These are phyloP conservation scores for Xestobium rufovillosum DNA, from an alignment of 2,888 invertebrate species.

Conservation along the genomic window DNA sequence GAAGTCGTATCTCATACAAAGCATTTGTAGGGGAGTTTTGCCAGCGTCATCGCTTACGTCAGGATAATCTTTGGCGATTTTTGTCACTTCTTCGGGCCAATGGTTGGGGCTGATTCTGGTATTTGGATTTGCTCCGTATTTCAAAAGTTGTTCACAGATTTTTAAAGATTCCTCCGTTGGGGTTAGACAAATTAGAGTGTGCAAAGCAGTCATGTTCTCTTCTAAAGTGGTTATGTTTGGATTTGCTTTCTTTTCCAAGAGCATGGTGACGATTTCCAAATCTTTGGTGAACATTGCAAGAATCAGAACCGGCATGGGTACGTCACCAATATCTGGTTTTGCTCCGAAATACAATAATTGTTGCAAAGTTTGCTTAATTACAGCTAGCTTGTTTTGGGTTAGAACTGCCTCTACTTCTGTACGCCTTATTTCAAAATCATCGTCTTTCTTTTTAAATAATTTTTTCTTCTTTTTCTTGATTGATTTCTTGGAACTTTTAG, in stretches of 20 bases:
- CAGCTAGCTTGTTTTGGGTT: conserved; percentile 16
- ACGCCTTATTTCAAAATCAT: too few relatives aligned
- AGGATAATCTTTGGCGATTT: conserved; percentile 17
- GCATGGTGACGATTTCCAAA: conserved; percentile 24
- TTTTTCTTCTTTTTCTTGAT: conserved; percentile 9
- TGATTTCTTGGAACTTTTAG: conserved; percentile 6
- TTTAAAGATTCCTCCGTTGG: conserved; percentile 23
- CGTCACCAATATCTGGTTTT: conserved; percentile 33
- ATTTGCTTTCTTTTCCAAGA: conserved; percentile 31
- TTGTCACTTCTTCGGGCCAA: conserved; percentile 30
- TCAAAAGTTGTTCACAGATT: conserved; percentile 29
- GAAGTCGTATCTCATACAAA: conserved; percentile 37
- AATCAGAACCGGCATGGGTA: conserved; percentile 35
- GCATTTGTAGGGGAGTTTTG: conserved; percentile 37
- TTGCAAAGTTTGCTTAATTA: conserved; percentile 28
- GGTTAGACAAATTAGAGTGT: conserved; percentile 31
- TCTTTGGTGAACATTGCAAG: conserved; percentile 34
- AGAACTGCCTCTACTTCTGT: conserved; percentile 3
- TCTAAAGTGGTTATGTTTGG: conserved; percentile 26
- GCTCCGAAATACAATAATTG: conserved; percentile 34
- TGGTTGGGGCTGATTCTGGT: conserved; percentile 27
- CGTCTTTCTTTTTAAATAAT: too few relatives aligned
- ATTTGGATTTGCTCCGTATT: conserved; percentile 33
- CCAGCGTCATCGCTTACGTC: conserved; percentile 26
- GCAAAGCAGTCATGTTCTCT: conserved; percentile 32